Evolutionary conservation across 2,113 vertebrate species (phyloP).

Genomic region (Pogona vitticeps): DNA sequence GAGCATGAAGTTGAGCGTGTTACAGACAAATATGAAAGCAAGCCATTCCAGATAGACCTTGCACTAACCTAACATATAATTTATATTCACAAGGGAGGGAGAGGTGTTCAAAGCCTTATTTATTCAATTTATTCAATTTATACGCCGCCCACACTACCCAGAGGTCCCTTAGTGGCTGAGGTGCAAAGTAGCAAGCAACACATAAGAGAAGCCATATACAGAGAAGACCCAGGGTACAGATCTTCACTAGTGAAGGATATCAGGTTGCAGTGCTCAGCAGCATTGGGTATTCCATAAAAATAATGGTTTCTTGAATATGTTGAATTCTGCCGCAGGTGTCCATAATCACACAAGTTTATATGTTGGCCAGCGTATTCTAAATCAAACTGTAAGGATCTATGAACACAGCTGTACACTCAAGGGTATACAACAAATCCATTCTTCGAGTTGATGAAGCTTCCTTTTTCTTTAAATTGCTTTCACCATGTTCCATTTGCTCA

Average conservation of each 20-base stretch:
- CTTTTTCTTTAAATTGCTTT: constrained; percentile 3
- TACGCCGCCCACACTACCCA: too few species aligned
- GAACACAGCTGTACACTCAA: neutral
- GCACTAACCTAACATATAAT: neutral
- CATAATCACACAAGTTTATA: neutral
- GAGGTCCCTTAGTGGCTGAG: neutral
- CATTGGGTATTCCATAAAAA: neutral
- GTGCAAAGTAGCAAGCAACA: neutral
- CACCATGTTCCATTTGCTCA: constrained; percentile 6
- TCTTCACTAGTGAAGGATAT: neutral
- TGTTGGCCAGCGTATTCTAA: neutral
- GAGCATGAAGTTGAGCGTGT: neutral
- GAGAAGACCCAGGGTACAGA: neutral
- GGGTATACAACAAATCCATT: neutral
- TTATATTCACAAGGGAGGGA: neutral
- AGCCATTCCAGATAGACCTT: neutral
- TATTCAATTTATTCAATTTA: too few species aligned
- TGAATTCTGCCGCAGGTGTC: neutral
- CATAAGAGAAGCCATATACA: neutral
- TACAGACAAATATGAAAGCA: neutral
- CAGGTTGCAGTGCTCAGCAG: neutral
- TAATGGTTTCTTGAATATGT: neutral
- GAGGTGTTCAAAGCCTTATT: too few species aligned
- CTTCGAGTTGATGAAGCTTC: neutral
- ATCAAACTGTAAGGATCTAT: neutral